Conservation (phyloP, 2,888 invertebrate genomes). For the Cotesia congregata region DNA sequence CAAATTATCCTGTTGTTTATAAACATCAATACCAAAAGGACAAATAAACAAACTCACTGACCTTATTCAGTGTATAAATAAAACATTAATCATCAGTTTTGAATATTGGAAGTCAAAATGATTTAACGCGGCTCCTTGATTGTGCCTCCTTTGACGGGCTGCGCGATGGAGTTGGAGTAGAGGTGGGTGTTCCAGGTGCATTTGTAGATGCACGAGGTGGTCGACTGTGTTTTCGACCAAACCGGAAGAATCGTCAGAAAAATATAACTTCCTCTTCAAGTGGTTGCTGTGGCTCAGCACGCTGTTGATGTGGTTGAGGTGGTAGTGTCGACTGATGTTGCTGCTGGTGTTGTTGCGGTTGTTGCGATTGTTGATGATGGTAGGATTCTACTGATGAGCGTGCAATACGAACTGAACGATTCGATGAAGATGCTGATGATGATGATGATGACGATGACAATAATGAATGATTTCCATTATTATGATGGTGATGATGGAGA, state of each 20-base stretch:
- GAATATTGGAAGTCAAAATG: conserved; percentile 65
- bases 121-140: conserved; percentile 66
- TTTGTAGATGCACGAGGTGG: conserved; percentile 57
- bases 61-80: conserved; percentile 21
- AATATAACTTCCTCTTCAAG: conserved; percentile 79
- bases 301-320: conserved; percentile 55
- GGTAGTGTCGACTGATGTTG: conserved; percentile 44
- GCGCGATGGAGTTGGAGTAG: conserved; percentile 58
- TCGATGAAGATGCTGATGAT: conserved; percentile 47
- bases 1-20: neutral
- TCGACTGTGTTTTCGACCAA: conserved; percentile 65
- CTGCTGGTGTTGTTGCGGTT: conserved; percentile 55
- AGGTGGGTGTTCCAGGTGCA: conserved; percentile 52
- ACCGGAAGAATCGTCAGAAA: conserved; percentile 76
- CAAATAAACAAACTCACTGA: conserved; percentile 37
- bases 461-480: conserved; percentile 59
- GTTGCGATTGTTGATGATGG: conserved; percentile 59
- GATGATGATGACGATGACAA: neutral
- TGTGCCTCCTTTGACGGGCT: conserved; percentile 62
- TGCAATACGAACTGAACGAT: conserved; percentile 60
- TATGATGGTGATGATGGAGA: conserved; percentile 41
- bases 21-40: conserved; percentile 52
- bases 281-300: conserved; percentile 63
- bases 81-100: conserved; percentile 37
- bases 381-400: conserved; percentile 66